These are phyloP conservation scores for Hypomesus transpacificus DNA, from an alignment of 2,113 vertebrate species.

Conservation along the genomic window DNA sequence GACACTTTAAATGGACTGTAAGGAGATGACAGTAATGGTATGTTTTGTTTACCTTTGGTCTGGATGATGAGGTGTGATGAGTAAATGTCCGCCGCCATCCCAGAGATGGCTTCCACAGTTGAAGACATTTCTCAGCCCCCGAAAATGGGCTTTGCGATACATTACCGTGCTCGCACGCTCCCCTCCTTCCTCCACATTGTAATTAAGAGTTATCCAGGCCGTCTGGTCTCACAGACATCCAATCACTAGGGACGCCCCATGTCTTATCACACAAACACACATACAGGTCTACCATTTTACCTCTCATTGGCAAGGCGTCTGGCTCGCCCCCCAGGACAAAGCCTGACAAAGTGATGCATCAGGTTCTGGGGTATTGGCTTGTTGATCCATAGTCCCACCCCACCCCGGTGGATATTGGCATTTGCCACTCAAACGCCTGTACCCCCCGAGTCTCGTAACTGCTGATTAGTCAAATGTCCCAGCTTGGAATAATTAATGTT, in stretches of 20 bases:
- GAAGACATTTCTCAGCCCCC: not conserved
- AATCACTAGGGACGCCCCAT: constrained; percentile 58
- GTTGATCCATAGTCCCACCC: constrained; percentile 78
- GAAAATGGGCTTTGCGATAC: too few relatives aligned
- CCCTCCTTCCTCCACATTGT: constrained; percentile 35
- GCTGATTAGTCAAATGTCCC: constrained; percentile 88
- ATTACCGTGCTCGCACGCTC: not conserved
- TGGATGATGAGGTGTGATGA: constrained; percentile 24
- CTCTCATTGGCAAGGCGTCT: constrained; percentile 76
- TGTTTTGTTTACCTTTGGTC: constrained; percentile 35
- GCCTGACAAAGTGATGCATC: constrained; percentile 89
- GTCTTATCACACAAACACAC: not conserved
- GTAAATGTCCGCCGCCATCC: not conserved
- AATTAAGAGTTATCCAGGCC: constrained; percentile 53
- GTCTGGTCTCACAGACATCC: constrained; percentile 69
- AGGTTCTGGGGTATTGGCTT: constrained; percentile 81
- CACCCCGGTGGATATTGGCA: constrained; percentile 82
- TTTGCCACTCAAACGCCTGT: constrained; percentile 84
- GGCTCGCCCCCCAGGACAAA: constrained; percentile 65
- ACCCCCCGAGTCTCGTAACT: constrained; percentile 70
- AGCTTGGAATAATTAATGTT: constrained; percentile 83
- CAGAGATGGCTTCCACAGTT: not conserved
- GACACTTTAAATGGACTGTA: constrained; percentile 22
- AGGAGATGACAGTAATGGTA: constrained; percentile 48
- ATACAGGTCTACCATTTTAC: constrained; percentile 51